Percentiles rank a stretch among this genome's conserved stretches.
Conservation (phyloP, 2,888 invertebrate genomes). For the Patella pellucida region DNA sequence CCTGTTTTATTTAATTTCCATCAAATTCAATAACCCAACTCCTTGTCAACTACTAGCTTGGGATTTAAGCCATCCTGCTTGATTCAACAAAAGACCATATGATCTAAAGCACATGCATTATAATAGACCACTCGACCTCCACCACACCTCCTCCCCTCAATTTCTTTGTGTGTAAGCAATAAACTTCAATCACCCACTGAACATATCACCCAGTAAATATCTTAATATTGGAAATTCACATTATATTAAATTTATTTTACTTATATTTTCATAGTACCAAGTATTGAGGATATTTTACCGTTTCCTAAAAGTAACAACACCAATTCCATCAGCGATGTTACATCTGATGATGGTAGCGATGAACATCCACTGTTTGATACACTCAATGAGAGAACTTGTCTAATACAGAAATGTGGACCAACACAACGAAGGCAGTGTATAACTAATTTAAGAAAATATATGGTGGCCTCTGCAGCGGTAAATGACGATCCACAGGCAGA, state of each 20-base stretch:
- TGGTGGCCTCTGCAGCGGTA: conserved; percentile 29
- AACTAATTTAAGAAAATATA: conserved; percentile 50
- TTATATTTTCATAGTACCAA: conserved; percentile 19
- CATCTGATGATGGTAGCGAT: background rate
- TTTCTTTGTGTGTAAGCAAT: too few species aligned
- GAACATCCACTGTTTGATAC: conserved; percentile 18
- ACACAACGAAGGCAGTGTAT: conserved; percentile 55
- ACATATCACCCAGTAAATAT: too few species aligned
- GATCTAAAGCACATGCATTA: too few species aligned
- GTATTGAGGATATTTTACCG: conserved; percentile 60
- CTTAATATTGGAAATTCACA: too few species aligned
- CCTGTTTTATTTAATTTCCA: too few species aligned
- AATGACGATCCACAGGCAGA: conserved; percentile 31
- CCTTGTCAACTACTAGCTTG: too few species aligned
- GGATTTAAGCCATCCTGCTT: too few species aligned
- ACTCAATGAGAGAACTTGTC: conserved; percentile 47
- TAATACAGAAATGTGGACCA: conserved; percentile 46
- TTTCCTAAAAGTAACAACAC: conserved; percentile 24
- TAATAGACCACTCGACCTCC: too few species aligned
- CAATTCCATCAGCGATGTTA: background rate
- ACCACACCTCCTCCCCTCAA: too few species aligned
- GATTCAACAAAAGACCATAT: too few species aligned
- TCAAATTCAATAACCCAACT: too few species aligned
- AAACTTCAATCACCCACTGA: too few species aligned
- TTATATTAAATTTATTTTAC: background rate